Percentiles rank a stretch among this genome's conserved stretches.
Evolutionary conservation across 2,113 vertebrate species (phyloP).

Genomic region (Pycnonotus jocosus): DNA sequence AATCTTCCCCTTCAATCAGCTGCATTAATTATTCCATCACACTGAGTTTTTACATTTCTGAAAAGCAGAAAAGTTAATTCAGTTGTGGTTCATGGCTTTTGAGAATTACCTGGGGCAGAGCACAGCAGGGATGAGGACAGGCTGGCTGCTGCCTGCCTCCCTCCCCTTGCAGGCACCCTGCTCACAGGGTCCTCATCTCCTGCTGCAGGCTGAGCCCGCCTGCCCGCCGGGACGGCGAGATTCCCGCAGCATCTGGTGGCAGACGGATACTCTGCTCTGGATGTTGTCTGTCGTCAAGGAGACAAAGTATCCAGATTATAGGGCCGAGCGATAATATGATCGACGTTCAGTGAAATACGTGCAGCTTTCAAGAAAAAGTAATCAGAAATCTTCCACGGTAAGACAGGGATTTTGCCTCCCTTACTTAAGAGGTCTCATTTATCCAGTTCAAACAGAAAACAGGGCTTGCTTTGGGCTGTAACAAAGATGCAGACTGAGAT

Average conservation of each 20-base stretch:
- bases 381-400: not conserved
- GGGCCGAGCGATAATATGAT: not conserved
- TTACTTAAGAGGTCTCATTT: not conserved
- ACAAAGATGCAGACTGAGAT: not conserved
- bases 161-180: not conserved
- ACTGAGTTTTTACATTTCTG: not conserved
- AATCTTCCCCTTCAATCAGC: constrained; percentile 13
- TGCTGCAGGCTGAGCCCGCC: not conserved
- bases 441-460: constrained; percentile 26
- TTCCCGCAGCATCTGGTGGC: not conserved
- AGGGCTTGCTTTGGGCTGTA: not conserved
- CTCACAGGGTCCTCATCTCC: not conserved
- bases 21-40: not conserved
- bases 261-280: not conserved
- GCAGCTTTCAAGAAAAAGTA: constrained; percentile 2
- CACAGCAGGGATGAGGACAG: not conserved
- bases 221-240: accelerated
- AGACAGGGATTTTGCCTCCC: not conserved
- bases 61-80: not conserved
- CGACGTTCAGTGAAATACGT: not conserved
- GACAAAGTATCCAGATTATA: constrained; percentile 16
- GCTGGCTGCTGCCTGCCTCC: not conserved
- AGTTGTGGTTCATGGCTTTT: not conserved
- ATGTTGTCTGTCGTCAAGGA: constrained; percentile 53
- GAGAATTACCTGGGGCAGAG: not conserved